phyloP scores from a whole-genome alignment of 2,113 vertebrate genomes.

The Colossoma macropomum region DNA sequence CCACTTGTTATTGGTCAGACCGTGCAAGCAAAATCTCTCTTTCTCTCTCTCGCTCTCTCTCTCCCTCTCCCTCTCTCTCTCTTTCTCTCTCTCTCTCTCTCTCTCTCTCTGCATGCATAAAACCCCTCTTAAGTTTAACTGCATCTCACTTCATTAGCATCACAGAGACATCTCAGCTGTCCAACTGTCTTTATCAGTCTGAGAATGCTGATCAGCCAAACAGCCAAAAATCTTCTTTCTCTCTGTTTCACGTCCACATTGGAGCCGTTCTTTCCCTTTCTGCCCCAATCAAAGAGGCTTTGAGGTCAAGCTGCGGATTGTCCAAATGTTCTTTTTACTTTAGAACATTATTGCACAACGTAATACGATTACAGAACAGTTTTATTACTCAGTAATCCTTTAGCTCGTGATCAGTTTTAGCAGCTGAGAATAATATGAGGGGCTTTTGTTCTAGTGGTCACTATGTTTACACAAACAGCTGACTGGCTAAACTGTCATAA shows the following conservation, averaged over 20 bases:
- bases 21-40: neutral
- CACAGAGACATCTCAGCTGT: neutral
- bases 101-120: conserved; percentile 2
- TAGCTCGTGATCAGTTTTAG: neutral
- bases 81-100: neutral
- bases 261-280: neutral
- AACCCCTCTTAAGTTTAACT: conserved; percentile 32
- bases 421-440: neutral
- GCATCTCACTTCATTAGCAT: conserved; percentile 18
- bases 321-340: neutral
- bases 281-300: neutral
- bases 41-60: neutral
- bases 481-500: neutral
- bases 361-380: neutral
- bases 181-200: neutral
- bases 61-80: neutral
- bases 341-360: neutral
- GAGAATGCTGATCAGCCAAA: neutral
- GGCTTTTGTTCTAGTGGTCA: neutral
- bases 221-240: neutral
- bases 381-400: neutral
- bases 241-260: neutral
- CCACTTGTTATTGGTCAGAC: neutral
- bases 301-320: neutral
- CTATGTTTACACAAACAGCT: neutral